Percentiles rank a stretch among this genome's conserved stretches.
phyloP scores from a whole-genome alignment of 2,888 invertebrate genomes.

The Tenthredo amoena region DNA sequence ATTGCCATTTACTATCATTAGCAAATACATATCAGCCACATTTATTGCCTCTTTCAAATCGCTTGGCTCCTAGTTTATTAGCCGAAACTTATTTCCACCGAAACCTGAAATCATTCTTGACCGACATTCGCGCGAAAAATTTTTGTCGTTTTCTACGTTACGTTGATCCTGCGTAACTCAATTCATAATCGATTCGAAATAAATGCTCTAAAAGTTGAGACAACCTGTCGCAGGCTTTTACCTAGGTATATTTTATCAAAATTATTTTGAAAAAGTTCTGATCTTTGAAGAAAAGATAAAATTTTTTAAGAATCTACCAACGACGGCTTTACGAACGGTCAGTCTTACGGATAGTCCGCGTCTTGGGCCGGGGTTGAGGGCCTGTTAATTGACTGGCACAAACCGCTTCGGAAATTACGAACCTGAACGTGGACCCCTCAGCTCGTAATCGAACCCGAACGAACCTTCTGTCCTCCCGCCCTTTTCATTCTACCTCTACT shows the following conservation, averaged over 20 bases:
- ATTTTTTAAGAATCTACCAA: conserved; percentile 11
- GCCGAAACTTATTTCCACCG: background rate
- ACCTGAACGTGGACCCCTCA: conserved; percentile 29
- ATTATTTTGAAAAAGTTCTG: background rate
- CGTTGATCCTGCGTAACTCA: background rate
- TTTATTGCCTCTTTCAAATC: background rate
- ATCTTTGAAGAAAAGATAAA: background rate
- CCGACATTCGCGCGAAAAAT: background rate
- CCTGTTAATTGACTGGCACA: conserved; percentile 48
- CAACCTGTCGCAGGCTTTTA: background rate
- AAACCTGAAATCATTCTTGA: background rate
- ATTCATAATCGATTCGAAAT: background rate
- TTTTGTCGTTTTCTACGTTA: no score
- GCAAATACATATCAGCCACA: background rate
- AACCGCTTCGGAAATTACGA: conserved; percentile 41
- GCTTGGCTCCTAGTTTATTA: background rate
- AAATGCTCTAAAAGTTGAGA: background rate
- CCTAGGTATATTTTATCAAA: background rate
- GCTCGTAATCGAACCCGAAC: conserved; percentile 38
- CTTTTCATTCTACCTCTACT: background rate
- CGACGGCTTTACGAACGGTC: background rate
- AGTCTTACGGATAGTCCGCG: background rate
- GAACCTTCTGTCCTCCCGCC: background rate
- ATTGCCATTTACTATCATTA: background rate
- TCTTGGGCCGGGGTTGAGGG: conserved; percentile 34